Evolutionary conservation across 2,797 vertebrate species (phyloP).

Genomic region (Lates japonicus): DNA sequence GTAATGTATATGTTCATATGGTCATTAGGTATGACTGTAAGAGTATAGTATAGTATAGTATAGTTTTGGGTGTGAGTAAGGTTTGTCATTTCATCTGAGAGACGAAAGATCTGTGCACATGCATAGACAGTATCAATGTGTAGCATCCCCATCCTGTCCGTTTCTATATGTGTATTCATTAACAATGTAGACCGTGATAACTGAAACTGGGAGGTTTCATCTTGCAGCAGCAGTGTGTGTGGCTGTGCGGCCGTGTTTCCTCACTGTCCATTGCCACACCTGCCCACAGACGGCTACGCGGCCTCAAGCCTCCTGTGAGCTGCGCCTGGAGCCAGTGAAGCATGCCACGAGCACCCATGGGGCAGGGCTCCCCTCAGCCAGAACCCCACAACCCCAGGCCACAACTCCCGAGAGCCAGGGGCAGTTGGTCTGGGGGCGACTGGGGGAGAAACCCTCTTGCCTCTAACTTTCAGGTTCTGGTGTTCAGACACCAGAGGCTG

Average conservation of each 20-base stretch:
- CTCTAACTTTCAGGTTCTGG: slow-evolving; percentile 67
- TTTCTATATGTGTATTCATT: background rate
- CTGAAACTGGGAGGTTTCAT: slow-evolving; percentile 38
- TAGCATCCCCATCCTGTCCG: background rate
- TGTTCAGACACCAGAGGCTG: slow-evolving; percentile 51
- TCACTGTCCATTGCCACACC: slow-evolving; percentile 79
- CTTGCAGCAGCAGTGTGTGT: slow-evolving; percentile 60
- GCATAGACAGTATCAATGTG: background rate
- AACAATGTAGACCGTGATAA: background rate
- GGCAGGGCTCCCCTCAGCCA: slow-evolving; percentile 63
- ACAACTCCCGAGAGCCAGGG: slow-evolving; percentile 43
- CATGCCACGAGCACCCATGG: slow-evolving; percentile 71
- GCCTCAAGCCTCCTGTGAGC: slow-evolving; percentile 74
- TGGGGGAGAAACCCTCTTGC: slow-evolving; percentile 69
- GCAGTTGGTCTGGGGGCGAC: slow-evolving; percentile 56
- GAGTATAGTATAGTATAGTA: background rate
- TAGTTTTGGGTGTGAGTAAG: background rate
- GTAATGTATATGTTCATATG: slow-evolving; percentile 34
- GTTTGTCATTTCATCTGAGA: slow-evolving; percentile 17
- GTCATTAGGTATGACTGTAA: background rate
- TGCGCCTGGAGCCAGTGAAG: slow-evolving; percentile 69
- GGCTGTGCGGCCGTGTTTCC: slow-evolving; percentile 68
- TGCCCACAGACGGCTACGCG: slow-evolving; percentile 77
- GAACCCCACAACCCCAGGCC: slow-evolving; percentile 63
- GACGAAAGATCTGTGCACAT: slow-evolving; percentile 3